Percentiles rank a stretch among this genome's conserved stretches.
Conservation (phyloP, 1,140 invertebrate species). For the Papilio machaon region DNA sequence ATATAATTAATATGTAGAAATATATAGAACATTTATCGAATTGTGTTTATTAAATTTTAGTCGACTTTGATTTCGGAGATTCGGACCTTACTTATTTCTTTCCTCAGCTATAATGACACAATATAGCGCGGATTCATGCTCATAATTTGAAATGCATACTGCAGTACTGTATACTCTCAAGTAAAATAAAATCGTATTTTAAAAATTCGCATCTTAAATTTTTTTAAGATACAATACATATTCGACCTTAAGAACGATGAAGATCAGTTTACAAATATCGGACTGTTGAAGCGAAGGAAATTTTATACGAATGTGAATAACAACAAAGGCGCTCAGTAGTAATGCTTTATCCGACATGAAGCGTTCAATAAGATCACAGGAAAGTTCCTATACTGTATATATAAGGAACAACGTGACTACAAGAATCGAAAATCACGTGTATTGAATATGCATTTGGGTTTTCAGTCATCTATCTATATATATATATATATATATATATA, state of each 20-base stretch:
- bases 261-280: not conserved
- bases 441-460: not conserved
- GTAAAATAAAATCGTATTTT: not conserved
- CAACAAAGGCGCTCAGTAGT: not conserved
- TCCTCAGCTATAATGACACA: not conserved
- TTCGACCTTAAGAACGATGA: not conserved
- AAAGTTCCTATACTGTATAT: not conserved
- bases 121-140: not conserved
- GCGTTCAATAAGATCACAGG: constrained; percentile 21
- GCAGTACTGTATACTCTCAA: not conserved
- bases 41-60: not conserved
- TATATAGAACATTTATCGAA: not conserved
- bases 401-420: not conserved
- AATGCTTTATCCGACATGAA: not conserved
- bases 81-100: not conserved
- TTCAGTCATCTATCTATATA: too few relatives aligned
- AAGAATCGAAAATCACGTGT: not conserved
- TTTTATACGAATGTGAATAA: not conserved
- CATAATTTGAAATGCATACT: not conserved
- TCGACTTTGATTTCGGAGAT: not conserved
- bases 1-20: not conserved
- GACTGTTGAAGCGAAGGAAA: constrained; percentile 7
- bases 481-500: too few relatives aligned
- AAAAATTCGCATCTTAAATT: too few relatives aligned
- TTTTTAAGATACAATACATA: not conserved